Percentiles rank a stretch among this genome's conserved stretches.
These are phyloP conservation scores for Acanthornis magna DNA, from an alignment of 2,797 vertebrate species.

Conservation along the genomic window DNA sequence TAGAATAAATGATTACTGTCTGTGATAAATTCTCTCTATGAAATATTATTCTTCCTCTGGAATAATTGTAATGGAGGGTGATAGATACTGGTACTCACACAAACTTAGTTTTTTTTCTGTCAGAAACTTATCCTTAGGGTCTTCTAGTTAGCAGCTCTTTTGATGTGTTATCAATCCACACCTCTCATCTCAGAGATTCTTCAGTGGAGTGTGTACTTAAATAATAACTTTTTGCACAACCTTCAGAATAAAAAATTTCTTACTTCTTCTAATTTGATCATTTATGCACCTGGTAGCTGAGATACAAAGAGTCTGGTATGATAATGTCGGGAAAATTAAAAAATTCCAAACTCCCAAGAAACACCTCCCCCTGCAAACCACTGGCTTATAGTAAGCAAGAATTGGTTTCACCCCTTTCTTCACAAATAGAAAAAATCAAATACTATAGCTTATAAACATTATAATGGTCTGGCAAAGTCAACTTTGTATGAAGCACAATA, in stretches of 20 bases:
- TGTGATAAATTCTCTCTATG: not conserved
- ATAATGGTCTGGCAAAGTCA: not conserved
- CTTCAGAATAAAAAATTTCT: not conserved
- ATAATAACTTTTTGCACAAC: not conserved
- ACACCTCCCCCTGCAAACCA: not conserved
- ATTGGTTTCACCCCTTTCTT: not conserved
- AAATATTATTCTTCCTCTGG: not conserved
- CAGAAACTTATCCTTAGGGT: not conserved
- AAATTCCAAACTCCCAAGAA: not conserved
- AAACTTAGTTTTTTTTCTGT: not conserved
- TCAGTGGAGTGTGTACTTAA: not conserved
- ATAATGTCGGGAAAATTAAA: not conserved
- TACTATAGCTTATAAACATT: not conserved
- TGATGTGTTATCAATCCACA: not conserved
- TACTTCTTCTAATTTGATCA: not conserved
- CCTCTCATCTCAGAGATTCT: not conserved
- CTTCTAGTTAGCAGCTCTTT: not conserved
- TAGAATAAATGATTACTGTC: not conserved
- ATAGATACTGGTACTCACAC: not conserved
- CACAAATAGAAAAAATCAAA: not conserved
- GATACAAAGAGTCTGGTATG: not conserved
- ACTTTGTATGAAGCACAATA: not conserved
- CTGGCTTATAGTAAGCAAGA: not conserved
- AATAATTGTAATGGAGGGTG: not conserved
- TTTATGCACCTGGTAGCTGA: not conserved